Evolutionary conservation across 1,140 invertebrate genomes (phyloP).

Genomic region (Hylaeus anthracinus): DNA sequence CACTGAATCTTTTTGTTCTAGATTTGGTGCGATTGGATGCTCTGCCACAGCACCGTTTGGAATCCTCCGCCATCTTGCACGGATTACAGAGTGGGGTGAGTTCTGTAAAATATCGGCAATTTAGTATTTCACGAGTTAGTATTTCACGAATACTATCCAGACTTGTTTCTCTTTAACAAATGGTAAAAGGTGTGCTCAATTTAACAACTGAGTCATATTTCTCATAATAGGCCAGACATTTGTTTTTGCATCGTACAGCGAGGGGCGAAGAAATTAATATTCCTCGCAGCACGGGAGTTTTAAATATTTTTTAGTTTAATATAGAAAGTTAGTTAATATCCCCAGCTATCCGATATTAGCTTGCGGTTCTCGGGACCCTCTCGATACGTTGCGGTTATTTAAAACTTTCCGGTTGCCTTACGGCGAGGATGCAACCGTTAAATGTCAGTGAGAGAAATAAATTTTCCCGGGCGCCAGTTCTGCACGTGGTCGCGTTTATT

Average conservation of each 20-base stretch:
- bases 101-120: slow-evolving; percentile 46
- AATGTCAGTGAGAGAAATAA: slow-evolving; percentile 5
- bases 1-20: slow-evolving; percentile 68
- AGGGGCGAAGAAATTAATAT: no score
- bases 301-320: no score
- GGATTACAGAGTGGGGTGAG: slow-evolving; percentile 91
- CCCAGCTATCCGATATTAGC: background rate
- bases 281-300: background rate
- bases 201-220: no score
- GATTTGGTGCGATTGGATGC: slow-evolving; percentile 96
- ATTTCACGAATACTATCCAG: background rate
- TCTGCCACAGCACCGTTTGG: slow-evolving; percentile 91
- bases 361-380: background rate
- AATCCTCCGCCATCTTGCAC: slow-evolving; percentile 91
- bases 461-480: background rate
- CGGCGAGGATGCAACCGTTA: background rate
- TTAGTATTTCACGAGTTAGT: background rate
- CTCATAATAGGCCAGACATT: no score
- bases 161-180: no score
- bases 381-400: background rate
- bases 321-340: background rate
- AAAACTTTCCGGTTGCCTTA: background rate
- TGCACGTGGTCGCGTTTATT: background rate
- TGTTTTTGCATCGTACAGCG: no score
- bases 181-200: no score